Evolutionary conservation across 2,113 vertebrate species (phyloP).

Genomic region (Mastomys coucha): DNA sequence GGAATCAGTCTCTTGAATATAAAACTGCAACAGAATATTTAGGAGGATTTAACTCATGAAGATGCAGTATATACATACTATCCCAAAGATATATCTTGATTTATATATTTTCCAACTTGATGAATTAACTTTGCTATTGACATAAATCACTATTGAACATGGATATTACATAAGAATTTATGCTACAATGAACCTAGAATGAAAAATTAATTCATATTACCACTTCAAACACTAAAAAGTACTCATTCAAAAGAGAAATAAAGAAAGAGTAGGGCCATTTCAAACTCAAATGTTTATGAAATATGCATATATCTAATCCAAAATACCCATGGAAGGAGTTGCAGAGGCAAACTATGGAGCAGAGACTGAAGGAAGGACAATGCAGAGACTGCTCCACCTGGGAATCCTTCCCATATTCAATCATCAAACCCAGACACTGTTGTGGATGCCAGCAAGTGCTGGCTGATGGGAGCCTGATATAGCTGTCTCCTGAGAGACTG

Average conservation of each 20-base stretch:
- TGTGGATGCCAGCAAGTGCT: too few species aligned
- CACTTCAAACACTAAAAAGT: background rate
- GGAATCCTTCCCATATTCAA: too few species aligned
- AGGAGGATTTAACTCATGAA: constrained; percentile 36
- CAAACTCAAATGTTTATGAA: background rate
- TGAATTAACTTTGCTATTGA: background rate
- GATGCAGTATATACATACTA: background rate
- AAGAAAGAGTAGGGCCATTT: background rate
- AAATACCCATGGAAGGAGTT: too few species aligned
- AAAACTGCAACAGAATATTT: constrained; percentile 25
- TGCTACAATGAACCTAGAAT: background rate
- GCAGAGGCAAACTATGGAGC: too few species aligned
- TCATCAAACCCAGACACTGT: too few species aligned
- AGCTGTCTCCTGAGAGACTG: too few species aligned
- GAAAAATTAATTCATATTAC: background rate
- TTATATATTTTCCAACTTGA: background rate
- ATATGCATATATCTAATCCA: background rate
- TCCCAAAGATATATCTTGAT: background rate
- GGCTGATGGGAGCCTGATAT: too few species aligned
- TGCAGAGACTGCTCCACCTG: too few species aligned
- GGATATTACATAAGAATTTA: background rate
- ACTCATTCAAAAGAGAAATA: background rate
- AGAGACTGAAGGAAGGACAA: too few species aligned
- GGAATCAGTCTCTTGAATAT: constrained; percentile 26
- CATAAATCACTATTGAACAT: background rate